Percentiles rank a stretch among this genome's conserved stretches.
Evolutionary conservation across 2,888 invertebrate genomes (phyloP).

Genomic region (Drosophila nr. medialis): DNA sequence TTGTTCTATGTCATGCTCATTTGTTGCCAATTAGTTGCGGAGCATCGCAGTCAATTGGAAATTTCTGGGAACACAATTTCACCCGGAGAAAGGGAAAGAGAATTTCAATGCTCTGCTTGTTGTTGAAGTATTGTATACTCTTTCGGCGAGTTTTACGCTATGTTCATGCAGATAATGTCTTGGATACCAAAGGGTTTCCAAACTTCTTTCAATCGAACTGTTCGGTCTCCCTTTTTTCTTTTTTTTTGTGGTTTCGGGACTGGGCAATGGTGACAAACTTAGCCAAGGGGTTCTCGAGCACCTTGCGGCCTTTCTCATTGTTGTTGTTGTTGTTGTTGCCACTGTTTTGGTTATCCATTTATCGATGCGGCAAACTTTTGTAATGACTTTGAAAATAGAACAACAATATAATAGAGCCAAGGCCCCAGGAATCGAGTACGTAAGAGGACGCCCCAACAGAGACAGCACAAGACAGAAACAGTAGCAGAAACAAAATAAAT

Average conservation of each 20-base stretch:
- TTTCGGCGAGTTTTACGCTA: not conserved
- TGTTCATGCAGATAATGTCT: not conserved
- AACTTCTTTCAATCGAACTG: not conserved
- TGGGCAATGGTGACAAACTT: slow-evolving; percentile 65
- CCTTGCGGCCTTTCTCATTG: slow-evolving; percentile 18
- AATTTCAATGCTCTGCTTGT: slow-evolving; percentile 11
- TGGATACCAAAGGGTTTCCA: slow-evolving; percentile 7
- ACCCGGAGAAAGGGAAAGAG: not conserved
- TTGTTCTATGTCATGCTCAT: slow-evolving; percentile 66
- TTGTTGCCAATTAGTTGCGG: slow-evolving; percentile 80
- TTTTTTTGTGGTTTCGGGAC: slow-evolving; percentile 8
- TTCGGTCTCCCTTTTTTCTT: not conserved
- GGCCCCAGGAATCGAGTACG: not conserved
- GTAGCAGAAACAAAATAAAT: slow-evolving; percentile 15
- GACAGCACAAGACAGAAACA: slow-evolving; percentile 21
- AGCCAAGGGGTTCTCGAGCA: slow-evolving; percentile 34
- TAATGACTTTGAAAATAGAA: slow-evolving; percentile 79
- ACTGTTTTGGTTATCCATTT: slow-evolving; percentile 79
- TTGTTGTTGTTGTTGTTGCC: slow-evolving; percentile 29
- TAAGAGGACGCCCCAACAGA: slow-evolving; percentile 4
- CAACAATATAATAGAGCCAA: slow-evolving; percentile 47
- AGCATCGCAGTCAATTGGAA: slow-evolving; percentile 79
- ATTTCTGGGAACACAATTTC: slow-evolving; percentile 46
- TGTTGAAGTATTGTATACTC: slow-evolving; percentile 10
- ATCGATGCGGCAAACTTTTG: slow-evolving; percentile 79